Evolutionary conservation across 1,140 invertebrate genomes (phyloP), one percentile per base, ranked within the genome.

Genomic region (Chrysomallon squamiferum): DNA sequence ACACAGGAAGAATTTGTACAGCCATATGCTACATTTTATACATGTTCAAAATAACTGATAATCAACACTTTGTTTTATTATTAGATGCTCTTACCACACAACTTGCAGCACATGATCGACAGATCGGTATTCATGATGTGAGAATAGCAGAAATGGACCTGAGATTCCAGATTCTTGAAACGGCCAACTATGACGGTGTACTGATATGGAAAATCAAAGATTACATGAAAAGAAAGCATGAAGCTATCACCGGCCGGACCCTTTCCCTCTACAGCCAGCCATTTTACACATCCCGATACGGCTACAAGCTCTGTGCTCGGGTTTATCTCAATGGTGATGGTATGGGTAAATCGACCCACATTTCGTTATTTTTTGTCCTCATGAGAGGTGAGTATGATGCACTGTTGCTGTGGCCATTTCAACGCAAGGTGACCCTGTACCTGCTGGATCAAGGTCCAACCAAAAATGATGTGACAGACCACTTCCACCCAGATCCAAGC

Each of bases 241-340:
- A 82, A 20, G 77, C 81, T 0, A 69, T 71, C 2, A 68, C 66
- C 32, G 79, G 79, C 11, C 66, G 72, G 18, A 78, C 75, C 0
- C 49, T 77, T 3, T 81, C 78, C 6, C 49, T 83, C 20, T 85
- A 81, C 62, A 81, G 78, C 22, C 80, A 81, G 59, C 83, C 83
- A 7, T 84, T 85, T 64, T 84, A 83, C 57, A 79, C 81, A 0
- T 69, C 68, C 32, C 62, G 74, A 41, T 79, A 72, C 62, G 81
- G 84, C 3, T 85, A 85, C 68, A 84, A 83, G 58, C 82, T 83
- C 79, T 80, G 83, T 74, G 76, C 74, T 6, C 49, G 81, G 3
- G 71, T 81, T 11, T 84, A 84, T 59, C 69, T 83, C 4, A 84
- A 83, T 57, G 83, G 83, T 13, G 83, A 85, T 62, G 82, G 83